phyloP scores from a whole-genome alignment of 2,113 vertebrate species.

The Tretioscincus oriximinensis region DNA sequence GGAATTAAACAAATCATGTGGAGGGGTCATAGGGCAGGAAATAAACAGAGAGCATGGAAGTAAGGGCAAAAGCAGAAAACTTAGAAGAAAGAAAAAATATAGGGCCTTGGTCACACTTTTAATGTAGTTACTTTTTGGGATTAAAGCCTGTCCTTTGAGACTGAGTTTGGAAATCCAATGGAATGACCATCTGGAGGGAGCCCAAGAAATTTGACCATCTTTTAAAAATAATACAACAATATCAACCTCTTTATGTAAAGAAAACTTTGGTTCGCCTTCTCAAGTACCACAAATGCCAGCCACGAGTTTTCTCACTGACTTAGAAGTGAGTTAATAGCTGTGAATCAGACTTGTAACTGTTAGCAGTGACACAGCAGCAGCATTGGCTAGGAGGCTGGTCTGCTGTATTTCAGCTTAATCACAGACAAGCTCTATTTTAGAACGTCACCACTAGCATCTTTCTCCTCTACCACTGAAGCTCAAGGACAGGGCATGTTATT shows the following conservation, averaged over 20 bases:
- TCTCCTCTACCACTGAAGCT: slow-evolving; percentile 46
- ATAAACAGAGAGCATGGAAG: neutral
- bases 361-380: neutral
- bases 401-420: slow-evolving; percentile 5
- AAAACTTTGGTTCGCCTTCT: too few species aligned
- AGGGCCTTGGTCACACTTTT: too few species aligned
- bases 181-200: too few species aligned
- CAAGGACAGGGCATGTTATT: slow-evolving; percentile 17
- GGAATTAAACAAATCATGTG: too few species aligned
- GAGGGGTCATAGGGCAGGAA: neutral
- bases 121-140: too few species aligned
- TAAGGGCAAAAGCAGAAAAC: neutral
- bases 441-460: slow-evolving; percentile 24
- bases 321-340: neutral
- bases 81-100: too few species aligned
- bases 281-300: too few species aligned
- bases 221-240: too few species aligned
- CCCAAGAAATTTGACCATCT: too few species aligned
- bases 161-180: too few species aligned
- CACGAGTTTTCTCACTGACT: slow-evolving; percentile 18
- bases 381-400: neutral
- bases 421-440: slow-evolving; percentile 29
- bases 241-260: too few species aligned
- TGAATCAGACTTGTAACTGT: neutral
- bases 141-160: too few species aligned